A percentile compares a stretch with the other conserved stretches of the same genome.
Conservation (phyloP, 2,113 vertebrate genomes). For the Polypterus senegalus region DNA sequence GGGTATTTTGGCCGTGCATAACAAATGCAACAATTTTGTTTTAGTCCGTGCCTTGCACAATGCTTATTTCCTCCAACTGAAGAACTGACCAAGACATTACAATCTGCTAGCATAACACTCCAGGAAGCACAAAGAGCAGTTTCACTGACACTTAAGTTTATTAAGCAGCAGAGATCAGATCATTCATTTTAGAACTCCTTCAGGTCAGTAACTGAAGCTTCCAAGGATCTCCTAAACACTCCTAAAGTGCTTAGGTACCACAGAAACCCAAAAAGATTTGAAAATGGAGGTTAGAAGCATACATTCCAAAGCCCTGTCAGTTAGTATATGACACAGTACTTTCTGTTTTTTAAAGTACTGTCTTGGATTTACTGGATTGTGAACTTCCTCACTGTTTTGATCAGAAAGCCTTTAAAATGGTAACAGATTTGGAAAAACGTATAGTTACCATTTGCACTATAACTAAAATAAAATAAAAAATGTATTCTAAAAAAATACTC, state of each 20-base stretch:
- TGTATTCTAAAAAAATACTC: no score
- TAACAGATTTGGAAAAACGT: no score
- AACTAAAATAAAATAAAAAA: no score
- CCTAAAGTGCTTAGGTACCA: conserved; percentile 4
- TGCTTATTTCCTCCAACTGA: conserved; percentile 4
- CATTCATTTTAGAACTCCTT: neutral
- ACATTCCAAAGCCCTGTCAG: no score
- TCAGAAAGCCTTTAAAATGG: no score
- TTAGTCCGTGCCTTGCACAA: neutral
- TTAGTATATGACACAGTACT: no score
- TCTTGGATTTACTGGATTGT: no score
- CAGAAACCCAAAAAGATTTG: neutral
- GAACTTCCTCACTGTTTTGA: no score
- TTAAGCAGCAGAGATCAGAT: conserved; percentile 7
- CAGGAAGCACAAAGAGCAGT: conserved; percentile 7
- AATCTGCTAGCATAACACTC: conserved; percentile 1
- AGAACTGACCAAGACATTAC: conserved; percentile 1
- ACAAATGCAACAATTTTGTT: neutral
- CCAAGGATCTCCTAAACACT: neutral
- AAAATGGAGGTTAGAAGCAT: neutral
- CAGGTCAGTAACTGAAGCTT: neutral
- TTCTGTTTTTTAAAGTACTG: no score
- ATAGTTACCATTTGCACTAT: no score
- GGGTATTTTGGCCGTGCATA: neutral
- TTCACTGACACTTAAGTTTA: neutral